A percentile compares a stretch with the other conserved stretches of the same genome.
Conservation (phyloP, 2,113 vertebrate species). For the Syngnathus scovelli region DNA sequence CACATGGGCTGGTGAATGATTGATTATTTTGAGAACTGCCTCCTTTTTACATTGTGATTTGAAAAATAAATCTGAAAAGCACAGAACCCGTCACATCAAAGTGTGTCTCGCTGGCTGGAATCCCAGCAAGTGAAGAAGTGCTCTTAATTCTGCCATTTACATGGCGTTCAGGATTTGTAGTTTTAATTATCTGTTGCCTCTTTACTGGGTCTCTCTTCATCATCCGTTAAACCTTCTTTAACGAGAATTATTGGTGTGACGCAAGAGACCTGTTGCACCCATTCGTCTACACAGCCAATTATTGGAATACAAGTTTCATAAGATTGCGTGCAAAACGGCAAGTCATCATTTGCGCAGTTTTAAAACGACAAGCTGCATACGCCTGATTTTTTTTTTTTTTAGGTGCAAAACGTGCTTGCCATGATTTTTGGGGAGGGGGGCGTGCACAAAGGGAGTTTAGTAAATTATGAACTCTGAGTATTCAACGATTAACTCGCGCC, state of each 20-base stretch:
- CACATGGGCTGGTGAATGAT: background rate
- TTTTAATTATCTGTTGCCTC: background rate
- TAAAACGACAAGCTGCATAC: background rate
- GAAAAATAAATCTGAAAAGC: too few relatives aligned
- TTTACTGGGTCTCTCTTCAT: background rate
- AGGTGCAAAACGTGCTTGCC: too few relatives aligned
- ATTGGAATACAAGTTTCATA: background rate
- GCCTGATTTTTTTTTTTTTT: too few relatives aligned
- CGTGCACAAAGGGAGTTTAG: background rate
- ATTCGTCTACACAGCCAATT: background rate
- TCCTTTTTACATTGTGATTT: background rate
- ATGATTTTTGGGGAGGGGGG: background rate
- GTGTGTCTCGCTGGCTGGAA: background rate
- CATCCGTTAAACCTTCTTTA: background rate
- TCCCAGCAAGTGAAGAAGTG: slow-evolving; percentile 1
- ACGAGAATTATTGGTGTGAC: background rate
- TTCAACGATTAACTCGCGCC: slow-evolving; percentile 54
- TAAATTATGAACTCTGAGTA: background rate
- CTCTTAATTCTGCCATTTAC: background rate
- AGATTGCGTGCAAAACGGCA: background rate
- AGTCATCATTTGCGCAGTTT: background rate
- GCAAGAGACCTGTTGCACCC: background rate
- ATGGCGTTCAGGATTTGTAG: background rate
- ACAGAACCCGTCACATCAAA: background rate
- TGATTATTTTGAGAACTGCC: background rate